These are phyloP conservation scores for Boloria selene DNA, from an alignment of 2,888 invertebrate genomes.

Conservation along the genomic window DNA sequence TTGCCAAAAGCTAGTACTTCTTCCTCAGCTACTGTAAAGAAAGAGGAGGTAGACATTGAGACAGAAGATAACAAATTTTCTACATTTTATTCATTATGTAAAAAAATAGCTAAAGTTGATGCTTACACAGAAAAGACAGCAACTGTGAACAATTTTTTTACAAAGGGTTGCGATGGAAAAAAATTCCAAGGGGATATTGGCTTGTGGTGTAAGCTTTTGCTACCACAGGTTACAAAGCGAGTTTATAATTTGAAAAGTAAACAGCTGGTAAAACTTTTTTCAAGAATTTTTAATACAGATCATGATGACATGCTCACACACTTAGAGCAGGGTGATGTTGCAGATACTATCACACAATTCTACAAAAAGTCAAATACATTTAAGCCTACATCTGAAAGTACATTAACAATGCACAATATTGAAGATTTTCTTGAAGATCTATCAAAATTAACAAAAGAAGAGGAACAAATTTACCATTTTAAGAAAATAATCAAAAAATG, in stretches of 20 bases:
- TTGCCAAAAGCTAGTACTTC: slow-evolving; percentile 19
- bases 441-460: slow-evolving; percentile 90
- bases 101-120: slow-evolving; percentile 88
- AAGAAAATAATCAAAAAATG: slow-evolving; percentile 88
- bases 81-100: slow-evolving; percentile 89
- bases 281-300: slow-evolving; percentile 88
- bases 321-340: slow-evolving; percentile 94
- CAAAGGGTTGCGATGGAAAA: slow-evolving; percentile 81
- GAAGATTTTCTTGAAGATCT: slow-evolving; percentile 89
- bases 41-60: slow-evolving; percentile 40
- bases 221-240: slow-evolving; percentile 91
- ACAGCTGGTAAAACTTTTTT: slow-evolving; percentile 93
- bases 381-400: slow-evolving; percentile 85
- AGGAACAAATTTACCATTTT: slow-evolving; percentile 91
- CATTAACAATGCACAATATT: slow-evolving; percentile 87
- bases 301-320: slow-evolving; percentile 92
- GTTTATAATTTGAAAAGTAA: slow-evolving; percentile 97
- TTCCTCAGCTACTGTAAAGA: slow-evolving; percentile 33
- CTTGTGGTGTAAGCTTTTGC: slow-evolving; percentile 90
- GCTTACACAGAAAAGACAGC: slow-evolving; percentile 93
- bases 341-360: slow-evolving; percentile 91
- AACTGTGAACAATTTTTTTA: slow-evolving; percentile 85
- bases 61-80: slow-evolving; percentile 87
- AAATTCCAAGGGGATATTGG: slow-evolving; percentile 89
- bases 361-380: slow-evolving; percentile 85